phyloP scores from a whole-genome alignment of 2,888 invertebrate species.

The Cataglyphis rosenhaueri region DNA sequence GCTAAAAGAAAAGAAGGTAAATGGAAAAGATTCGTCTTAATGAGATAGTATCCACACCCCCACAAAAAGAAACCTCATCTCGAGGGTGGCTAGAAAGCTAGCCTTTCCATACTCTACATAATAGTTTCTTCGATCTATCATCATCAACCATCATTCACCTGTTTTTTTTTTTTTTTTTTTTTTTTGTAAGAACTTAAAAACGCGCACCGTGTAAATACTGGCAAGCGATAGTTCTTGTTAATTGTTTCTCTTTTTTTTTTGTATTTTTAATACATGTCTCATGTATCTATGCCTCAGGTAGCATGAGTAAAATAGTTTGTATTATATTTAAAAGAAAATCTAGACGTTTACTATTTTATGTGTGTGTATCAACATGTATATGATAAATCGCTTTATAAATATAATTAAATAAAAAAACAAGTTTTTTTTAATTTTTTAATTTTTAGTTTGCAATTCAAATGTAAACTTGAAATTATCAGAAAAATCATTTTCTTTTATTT shows the following conservation, averaged over 20 bases:
- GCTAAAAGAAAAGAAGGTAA: constrained; percentile 29
- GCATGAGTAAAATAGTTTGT: background rate
- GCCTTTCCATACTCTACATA: constrained; percentile 32
- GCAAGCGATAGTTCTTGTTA: constrained; percentile 2
- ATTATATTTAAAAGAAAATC: constrained; percentile 5
- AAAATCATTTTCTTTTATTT: background rate
- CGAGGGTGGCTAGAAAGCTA: constrained; percentile 6
- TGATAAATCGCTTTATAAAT: background rate
- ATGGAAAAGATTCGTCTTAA: constrained; percentile 55
- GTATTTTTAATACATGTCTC: background rate
- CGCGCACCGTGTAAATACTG: constrained; percentile 19
- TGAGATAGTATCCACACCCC: constrained; percentile 55
- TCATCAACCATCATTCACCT: constrained; percentile 38
- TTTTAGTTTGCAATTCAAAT: background rate
- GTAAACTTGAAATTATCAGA: background rate
- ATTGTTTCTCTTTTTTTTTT: constrained; percentile 14
- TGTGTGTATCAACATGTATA: background rate
- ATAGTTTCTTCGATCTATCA: constrained; percentile 48
- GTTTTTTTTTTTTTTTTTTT: background rate
- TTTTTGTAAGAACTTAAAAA: constrained; percentile 34
- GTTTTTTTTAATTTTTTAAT: background rate
- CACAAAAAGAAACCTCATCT: constrained; percentile 47
- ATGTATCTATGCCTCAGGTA: background rate
- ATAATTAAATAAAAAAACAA: background rate
- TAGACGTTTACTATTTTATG: background rate